Conservation (phyloP, 2,113 vertebrate genomes). For the Marmota flaviventris region DNA sequence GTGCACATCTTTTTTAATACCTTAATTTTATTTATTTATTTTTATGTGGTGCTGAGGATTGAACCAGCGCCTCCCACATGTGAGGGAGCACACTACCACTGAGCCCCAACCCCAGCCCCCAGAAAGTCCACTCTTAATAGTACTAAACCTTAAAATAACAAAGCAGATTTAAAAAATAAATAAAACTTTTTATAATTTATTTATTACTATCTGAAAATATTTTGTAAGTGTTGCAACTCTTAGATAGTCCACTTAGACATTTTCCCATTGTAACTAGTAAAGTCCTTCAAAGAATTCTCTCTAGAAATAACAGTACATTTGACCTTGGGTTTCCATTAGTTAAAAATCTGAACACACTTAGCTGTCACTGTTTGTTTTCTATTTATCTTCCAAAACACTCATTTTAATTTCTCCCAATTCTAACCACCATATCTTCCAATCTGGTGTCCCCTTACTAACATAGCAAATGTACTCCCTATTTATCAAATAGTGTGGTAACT, state of each 20-base stretch:
- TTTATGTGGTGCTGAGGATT: no score
- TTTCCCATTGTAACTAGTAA: not conserved
- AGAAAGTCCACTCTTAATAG: not conserved
- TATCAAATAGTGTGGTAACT: not conserved
- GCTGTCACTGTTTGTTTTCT: not conserved
- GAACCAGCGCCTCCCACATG: no score
- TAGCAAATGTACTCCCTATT: not conserved
- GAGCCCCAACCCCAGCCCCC: no score
- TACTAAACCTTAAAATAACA: not conserved
- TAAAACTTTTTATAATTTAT: not conserved
- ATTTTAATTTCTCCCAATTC: conserved; percentile 37
- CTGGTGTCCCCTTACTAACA: conserved; percentile 17
- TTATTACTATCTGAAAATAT: conserved; percentile 30
- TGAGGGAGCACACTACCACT: no score
- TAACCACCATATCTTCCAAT: conserved; percentile 27
- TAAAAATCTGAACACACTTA: conserved; percentile 50
- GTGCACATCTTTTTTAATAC: no score
- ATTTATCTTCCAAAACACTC: conserved; percentile 30
- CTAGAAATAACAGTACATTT: not conserved
- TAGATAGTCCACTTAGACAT: not conserved
- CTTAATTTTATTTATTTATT: no score
- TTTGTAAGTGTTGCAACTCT: not conserved
- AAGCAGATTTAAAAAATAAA: not conserved
- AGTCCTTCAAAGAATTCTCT: not conserved
- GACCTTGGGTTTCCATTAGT: conserved; percentile 16